These are phyloP conservation scores for Diploscapter pachys DNA, from an alignment of 1,140 invertebrate species.

Conservation along the genomic window DNA sequence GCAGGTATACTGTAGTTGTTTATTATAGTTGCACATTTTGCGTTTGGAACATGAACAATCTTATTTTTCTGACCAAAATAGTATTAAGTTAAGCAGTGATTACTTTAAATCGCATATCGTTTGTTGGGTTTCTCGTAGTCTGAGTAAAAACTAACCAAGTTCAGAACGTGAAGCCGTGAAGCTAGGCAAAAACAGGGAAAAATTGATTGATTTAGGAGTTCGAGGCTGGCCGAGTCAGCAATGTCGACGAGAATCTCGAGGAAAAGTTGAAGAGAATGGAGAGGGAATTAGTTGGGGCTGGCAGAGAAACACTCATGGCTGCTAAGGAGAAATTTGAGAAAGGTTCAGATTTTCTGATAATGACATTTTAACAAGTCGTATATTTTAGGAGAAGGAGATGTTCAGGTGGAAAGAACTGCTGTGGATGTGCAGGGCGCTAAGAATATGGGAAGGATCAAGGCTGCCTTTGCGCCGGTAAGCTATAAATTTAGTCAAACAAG, in stretches of 20 bases:
- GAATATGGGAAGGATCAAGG: conserved; percentile 27
- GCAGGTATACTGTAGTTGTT: background rate
- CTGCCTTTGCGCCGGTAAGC: conserved; percentile 18
- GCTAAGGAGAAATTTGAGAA: conserved; percentile 48
- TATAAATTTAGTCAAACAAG: too few relatives aligned
- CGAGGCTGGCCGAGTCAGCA: conserved; percentile 9
- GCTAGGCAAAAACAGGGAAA: too few relatives aligned
- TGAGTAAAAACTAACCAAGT: too few relatives aligned
- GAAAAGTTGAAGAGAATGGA: conserved; percentile 41
- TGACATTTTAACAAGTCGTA: too few relatives aligned
- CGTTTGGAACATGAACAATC: too few relatives aligned
- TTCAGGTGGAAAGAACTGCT: conserved; percentile 17
- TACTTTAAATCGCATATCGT: too few relatives aligned
- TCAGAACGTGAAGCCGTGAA: too few relatives aligned
- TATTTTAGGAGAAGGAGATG: conserved; percentile 17
- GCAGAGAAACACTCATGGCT: conserved; percentile 47
- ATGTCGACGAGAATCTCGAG: conserved; percentile 41
- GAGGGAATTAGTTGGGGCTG: conserved; percentile 43
- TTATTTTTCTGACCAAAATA: too few relatives aligned
- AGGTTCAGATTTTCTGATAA: conserved; percentile 27
- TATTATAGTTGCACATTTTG: too few relatives aligned
- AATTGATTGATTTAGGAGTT: too few relatives aligned
- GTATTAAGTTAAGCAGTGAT: too few relatives aligned
- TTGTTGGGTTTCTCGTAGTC: too few relatives aligned
- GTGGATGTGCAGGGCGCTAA: conserved; percentile 25